A percentile compares a stretch with the other conserved stretches of the same genome.
These are phyloP conservation scores for Epinotia ramella DNA, from an alignment of 2,888 invertebrate genomes.

Conservation along the genomic window DNA sequence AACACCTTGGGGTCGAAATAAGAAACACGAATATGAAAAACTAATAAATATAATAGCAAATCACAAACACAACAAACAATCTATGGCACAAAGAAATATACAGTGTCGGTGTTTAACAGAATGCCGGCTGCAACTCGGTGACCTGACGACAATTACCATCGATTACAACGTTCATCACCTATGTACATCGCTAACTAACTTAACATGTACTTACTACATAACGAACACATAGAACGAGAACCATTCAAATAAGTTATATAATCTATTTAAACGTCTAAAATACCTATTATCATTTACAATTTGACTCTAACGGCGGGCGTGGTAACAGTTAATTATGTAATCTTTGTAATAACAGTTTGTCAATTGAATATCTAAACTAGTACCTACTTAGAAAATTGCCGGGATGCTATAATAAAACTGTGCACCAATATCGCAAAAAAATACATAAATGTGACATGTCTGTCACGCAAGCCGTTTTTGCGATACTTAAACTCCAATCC, in stretches of 20 bases:
- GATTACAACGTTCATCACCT: constrained; percentile 64
- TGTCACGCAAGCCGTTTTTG: background rate
- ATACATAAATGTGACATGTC: background rate
- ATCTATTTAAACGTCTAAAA: constrained; percentile 36
- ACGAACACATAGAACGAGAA: constrained; percentile 51
- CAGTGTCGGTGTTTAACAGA: constrained; percentile 30
- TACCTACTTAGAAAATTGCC: background rate
- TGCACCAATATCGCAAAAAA: background rate
- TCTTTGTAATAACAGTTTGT: background rate
- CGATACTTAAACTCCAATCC: too few species aligned
- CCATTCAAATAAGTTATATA: constrained; percentile 55
- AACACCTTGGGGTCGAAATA: constrained; percentile 33
- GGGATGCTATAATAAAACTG: background rate
- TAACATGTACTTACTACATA: constrained; percentile 54
- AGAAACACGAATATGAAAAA: constrained; percentile 58
- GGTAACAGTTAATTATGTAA: background rate
- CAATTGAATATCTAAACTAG: background rate
- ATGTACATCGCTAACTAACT: constrained; percentile 71
- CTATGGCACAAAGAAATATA: constrained; percentile 51
- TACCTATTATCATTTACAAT: constrained; percentile 39
- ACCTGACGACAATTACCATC: constrained; percentile 56
- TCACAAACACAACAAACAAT: constrained; percentile 75
- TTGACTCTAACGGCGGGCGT: constrained; percentile 17
- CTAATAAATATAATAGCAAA: constrained; percentile 74
- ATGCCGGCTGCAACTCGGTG: constrained; percentile 24